phyloP scores from a whole-genome alignment of 2,113 vertebrate species.

The Tetrax tetrax region DNA sequence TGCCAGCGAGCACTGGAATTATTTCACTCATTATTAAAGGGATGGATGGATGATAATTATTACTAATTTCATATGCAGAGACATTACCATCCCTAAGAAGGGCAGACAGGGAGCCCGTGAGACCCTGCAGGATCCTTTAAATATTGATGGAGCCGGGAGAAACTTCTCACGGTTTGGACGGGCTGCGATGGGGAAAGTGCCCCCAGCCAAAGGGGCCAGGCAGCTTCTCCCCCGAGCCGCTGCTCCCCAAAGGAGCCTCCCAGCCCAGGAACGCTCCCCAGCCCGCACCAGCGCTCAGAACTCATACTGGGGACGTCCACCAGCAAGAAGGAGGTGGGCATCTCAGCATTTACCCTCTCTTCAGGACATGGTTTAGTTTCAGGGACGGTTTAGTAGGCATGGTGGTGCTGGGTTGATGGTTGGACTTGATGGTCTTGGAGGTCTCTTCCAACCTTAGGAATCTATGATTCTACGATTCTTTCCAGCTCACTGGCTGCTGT shows the following conservation, averaged over 20 bases:
- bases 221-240: accelerated
- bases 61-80: slow-evolving; percentile 48
- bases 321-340: not conserved
- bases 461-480: not conserved
- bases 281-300: accelerated
- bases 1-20: not conserved
- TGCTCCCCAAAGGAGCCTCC: not conserved
- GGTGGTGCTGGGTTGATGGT: too few relatives aligned
- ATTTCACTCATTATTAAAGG: not conserved
- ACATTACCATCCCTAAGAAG: not conserved
- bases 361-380: too few relatives aligned
- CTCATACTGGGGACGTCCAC: not conserved
- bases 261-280: not conserved
- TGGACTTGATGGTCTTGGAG: too few relatives aligned
- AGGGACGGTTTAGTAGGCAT: too few relatives aligned
- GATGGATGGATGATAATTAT: slow-evolving; percentile 17
- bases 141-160: slow-evolving; percentile 26
- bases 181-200: not conserved
- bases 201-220: accelerated
- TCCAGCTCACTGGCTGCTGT: not conserved
- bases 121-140: slow-evolving; percentile 9
- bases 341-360: too few relatives aligned
- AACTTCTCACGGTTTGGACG: not conserved
- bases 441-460: too few relatives aligned
- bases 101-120: not conserved